These are phyloP conservation scores for Dreissena polymorpha DNA, from an alignment of 1,140 invertebrate species.

Conservation along the genomic window DNA sequence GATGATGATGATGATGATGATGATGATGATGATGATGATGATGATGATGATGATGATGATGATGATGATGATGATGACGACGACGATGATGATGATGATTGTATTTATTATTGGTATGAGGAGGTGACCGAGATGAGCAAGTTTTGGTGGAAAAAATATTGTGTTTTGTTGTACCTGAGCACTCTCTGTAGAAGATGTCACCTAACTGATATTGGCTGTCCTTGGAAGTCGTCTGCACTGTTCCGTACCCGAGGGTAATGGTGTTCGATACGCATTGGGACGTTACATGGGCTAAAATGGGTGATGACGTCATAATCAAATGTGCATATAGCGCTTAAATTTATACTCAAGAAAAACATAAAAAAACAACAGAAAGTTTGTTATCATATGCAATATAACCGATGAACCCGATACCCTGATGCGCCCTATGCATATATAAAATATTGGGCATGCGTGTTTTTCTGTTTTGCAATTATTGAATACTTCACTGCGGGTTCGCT, in stretches of 20 bases:
- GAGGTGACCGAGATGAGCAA: background rate
- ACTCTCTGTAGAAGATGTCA: conserved; percentile 39
- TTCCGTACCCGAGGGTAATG: conserved; percentile 12
- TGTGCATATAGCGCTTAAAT: too few relatives aligned
- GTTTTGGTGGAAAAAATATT: too few relatives aligned
- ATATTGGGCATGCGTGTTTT: too few relatives aligned
- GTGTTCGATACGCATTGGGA: background rate
- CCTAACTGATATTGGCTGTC: conserved; percentile 35
- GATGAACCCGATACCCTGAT: too few relatives aligned
- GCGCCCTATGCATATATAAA: too few relatives aligned
- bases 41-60: background rate
- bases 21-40: background rate
- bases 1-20: background rate
- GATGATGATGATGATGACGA: background rate
- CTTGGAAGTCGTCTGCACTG: conserved; percentile 6
- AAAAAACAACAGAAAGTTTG: too few relatives aligned
- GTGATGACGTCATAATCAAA: too few relatives aligned
- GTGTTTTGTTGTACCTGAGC: conserved; percentile 5
- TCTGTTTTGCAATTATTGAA: too few relatives aligned
- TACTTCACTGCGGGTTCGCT: too few relatives aligned
- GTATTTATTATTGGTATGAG: background rate
- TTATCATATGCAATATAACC: too few relatives aligned
- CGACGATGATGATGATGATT: conserved; percentile 1
- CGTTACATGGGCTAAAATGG: background rate
- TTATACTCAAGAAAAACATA: too few relatives aligned